A percentile compares a stretch with the other conserved stretches of the same genome.
Evolutionary conservation across 2,888 invertebrate species (phyloP).

Genomic region (Toxonevra muliebris): DNA sequence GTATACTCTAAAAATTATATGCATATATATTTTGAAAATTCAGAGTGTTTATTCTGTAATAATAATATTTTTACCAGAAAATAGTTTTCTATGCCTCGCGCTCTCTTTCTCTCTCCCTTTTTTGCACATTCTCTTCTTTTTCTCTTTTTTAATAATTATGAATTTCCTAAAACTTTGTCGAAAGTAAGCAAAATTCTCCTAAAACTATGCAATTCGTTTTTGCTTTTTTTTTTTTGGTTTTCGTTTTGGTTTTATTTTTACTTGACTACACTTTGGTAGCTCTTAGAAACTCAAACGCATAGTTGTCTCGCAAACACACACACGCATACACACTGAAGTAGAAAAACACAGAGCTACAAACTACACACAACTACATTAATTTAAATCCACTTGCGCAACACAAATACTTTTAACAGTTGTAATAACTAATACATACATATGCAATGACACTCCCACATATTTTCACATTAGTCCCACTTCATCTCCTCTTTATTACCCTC

Average conservation of each 20-base stretch:
- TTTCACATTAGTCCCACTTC: too few species aligned
- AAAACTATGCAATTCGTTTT: conserved; percentile 13
- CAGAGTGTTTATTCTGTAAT: too few species aligned
- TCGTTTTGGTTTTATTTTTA: too few species aligned
- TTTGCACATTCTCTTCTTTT: too few species aligned
- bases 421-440: conserved; percentile 17
- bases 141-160: not conserved
- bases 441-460: conserved; percentile 12
- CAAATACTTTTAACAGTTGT: conserved; percentile 41
- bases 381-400: conserved; percentile 46
- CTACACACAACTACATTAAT: conserved; percentile 40
- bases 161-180: not conserved
- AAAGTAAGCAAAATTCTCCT: conserved; percentile 5
- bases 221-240: too few species aligned
- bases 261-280: too few species aligned
- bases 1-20: too few species aligned
- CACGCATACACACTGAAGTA: not conserved
- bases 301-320: not conserved
- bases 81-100: too few species aligned
- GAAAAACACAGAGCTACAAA: not conserved
- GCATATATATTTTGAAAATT: too few species aligned
- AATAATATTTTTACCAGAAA: too few species aligned
- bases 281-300: not conserved
- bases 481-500: too few species aligned
- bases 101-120: too few species aligned